Evolutionary conservation across 2,113 vertebrate genomes (phyloP), one percentile per base, ranked within the genome.

Genomic region (Lampris megalopsis): DNA sequence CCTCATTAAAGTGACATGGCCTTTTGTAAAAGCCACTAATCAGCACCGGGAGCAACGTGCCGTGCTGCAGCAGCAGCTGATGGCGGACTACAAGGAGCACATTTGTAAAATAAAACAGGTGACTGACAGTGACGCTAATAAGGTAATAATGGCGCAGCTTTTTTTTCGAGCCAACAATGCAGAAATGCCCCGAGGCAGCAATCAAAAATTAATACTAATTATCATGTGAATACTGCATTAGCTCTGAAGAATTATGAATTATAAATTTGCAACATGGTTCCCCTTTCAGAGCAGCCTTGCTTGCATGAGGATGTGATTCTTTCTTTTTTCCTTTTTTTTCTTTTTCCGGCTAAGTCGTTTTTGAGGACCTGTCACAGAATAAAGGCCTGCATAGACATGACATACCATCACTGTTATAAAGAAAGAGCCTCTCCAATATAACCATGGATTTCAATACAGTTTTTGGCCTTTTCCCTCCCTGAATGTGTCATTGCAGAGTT

Each of bases 201-300:
- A 95, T 94, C 89, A 93, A 94, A 94, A 93, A 94, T 94, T 90
- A 82, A 94, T 93, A 80, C 89, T 92, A 94, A 94, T 94, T 94
- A 94, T 94, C 88, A 88, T 88, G 89, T 92, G 89, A 92, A 93
- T 93, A 83, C 88, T 91, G 88, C 91, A 94, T 93, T 90, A 93
- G 90, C 88, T 91, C 90, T 76, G 86, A 86, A 80, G 74, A 86
- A 90, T 85, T 42, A 92, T 94, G 68, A 94, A 94, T 94, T 90
- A 94, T 92, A 87, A 73, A 94, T 93, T 82, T 57, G 77, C 91
- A 92, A 89, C 89, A 93, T 91, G 89, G 78, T 92, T 92, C 83
- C 83, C 85, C 92, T 93, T 84, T 93, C 87, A 92, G 84, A 90
- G 53, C 0, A 49, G 71, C 57, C 47, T 79, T 4, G 43, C 77